Evolutionary conservation across 37 sponge, comb jelly and placozoan genomes (phyloP), one percentile per base, ranked within the genome.

Genomic region (Beroe forskalii): DNA sequence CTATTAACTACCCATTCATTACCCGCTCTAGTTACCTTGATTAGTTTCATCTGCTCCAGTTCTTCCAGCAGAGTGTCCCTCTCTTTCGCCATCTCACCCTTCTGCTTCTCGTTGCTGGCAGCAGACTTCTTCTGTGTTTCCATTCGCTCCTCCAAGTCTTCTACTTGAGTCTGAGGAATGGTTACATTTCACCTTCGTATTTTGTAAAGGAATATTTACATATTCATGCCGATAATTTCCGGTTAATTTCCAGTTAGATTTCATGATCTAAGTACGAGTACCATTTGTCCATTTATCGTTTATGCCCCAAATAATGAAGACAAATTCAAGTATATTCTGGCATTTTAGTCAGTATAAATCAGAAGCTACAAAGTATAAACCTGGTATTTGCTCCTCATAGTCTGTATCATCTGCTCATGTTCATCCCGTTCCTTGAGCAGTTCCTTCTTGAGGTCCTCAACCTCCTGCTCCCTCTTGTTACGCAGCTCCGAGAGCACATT

Each of bases 101-200:
- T 90, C 67, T 41, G 66, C 75, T 90, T 90, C 90, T 90, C 62
- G 41, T 41, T 32, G 40, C 48, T 62, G 36, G 61, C 90, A 22
- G 41, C 41, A 4, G 35, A 3, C 91, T 93, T 95, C 76, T 91
- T 94, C 23, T 89, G 42, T 36, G 92, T 43, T 35, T 97, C 98
- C 90, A 97, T 61, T 83, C 96, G 94, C 23, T 97, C 96, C 33
- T 93, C 91, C 38, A 97, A 92, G 24, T 97, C 98, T 42, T 96
- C 93, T 0, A 94, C 90, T 40, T 92, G 90, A 36, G 90, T 20
- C 32, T 96, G 92, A 19, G n/a, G 25, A 28, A 63, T n/a, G n/a
- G n/a, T n/a, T n/a, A n/a, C n/a, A n/a, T n/a, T n/a, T n/a, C n/a
- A n/a, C n/a, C n/a, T n/a, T n/a, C n/a, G n/a, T n/a, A n/a, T n/a